Conservation (phyloP, 2,888 invertebrate species). For the Linnaemya tessellans region DNA sequence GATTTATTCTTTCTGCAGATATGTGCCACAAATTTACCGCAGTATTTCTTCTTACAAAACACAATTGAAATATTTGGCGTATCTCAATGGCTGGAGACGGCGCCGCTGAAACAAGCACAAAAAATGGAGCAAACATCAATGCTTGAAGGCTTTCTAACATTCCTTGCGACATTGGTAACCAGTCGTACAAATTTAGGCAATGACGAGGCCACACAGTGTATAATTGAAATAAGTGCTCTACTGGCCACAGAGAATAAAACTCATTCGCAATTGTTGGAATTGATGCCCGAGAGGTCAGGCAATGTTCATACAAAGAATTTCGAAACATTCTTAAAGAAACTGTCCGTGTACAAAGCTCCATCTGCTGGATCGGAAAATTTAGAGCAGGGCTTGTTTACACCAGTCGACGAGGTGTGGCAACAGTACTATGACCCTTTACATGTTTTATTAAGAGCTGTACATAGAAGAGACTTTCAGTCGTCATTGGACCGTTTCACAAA, state of each 20-base stretch:
- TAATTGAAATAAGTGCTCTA: slow-evolving; percentile 96
- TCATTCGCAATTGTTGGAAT: slow-evolving; percentile 96
- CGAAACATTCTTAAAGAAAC: slow-evolving; percentile 91
- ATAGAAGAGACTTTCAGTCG: slow-evolving; percentile 95
- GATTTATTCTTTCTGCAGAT: slow-evolving; percentile 97
- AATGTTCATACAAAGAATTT: slow-evolving; percentile 94
- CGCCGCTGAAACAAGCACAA: slow-evolving; percentile 87
- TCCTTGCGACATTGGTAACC: slow-evolving; percentile 94
- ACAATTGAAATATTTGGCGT: slow-evolving; percentile 96
- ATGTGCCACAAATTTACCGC: slow-evolving; percentile 93
- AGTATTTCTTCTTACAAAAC: slow-evolving; percentile 93
- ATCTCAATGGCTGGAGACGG: slow-evolving; percentile 92
- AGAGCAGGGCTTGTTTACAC: slow-evolving; percentile 95
- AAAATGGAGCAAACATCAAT: slow-evolving; percentile 94
- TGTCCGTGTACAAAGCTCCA: slow-evolving; percentile 94
- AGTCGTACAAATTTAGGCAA: slow-evolving; percentile 92
- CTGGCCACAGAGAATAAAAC: slow-evolving; percentile 97
- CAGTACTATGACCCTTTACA: slow-evolving; percentile 96
- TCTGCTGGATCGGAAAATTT: slow-evolving; percentile 88
- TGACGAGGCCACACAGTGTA: slow-evolving; percentile 87
- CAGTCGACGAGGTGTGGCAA: slow-evolving; percentile 95
- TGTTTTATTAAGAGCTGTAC: slow-evolving; percentile 94
- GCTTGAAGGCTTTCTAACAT: slow-evolving; percentile 96
- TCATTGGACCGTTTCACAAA: slow-evolving; percentile 96
- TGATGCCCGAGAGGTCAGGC: slow-evolving; percentile 98